Percentiles rank a stretch among this genome's conserved stretches.
These are phyloP conservation scores for Nerophis lumbriciformis DNA, from an alignment of 2,113 vertebrate species.

Conservation along the genomic window DNA sequence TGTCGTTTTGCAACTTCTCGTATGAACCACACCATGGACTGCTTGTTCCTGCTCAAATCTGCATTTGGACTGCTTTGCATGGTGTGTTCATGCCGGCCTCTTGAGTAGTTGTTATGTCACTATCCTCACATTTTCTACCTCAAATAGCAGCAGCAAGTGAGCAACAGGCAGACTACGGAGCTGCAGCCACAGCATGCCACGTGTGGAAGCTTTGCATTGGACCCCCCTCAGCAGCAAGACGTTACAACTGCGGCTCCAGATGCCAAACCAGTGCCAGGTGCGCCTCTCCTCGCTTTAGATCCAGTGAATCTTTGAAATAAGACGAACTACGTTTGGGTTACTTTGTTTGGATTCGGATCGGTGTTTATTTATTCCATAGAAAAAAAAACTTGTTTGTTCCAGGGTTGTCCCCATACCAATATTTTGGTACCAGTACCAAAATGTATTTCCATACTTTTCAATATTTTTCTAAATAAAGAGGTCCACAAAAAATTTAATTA, in stretches of 20 bases:
- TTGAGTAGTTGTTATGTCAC: slow-evolving; percentile 74
- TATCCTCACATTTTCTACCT: slow-evolving; percentile 85
- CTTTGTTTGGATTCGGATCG: neutral
- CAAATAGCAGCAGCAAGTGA: slow-evolving; percentile 81
- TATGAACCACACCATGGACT: slow-evolving; percentile 26
- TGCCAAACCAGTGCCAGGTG: slow-evolving; percentile 66
- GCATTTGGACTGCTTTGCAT: slow-evolving; percentile 39
- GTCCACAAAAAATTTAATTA: too few relatives aligned
- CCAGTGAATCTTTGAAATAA: neutral
- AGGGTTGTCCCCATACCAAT: too few relatives aligned
- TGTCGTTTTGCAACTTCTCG: slow-evolving; percentile 11
- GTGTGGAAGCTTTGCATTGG: slow-evolving; percentile 30
- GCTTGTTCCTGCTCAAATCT: slow-evolving; percentile 40
- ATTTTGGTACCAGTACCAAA: too few relatives aligned
- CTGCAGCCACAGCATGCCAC: slow-evolving; percentile 54
- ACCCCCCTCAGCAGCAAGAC: slow-evolving; percentile 44
- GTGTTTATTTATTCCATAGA: too few relatives aligned
- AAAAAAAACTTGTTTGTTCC: too few relatives aligned
- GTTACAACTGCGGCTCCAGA: slow-evolving; percentile 48
- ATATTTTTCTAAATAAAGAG: too few relatives aligned
- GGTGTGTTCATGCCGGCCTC: slow-evolving; percentile 31
- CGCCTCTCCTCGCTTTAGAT: slow-evolving; percentile 9
- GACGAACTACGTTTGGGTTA: neutral
- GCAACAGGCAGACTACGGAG: slow-evolving; percentile 86
- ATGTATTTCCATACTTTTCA: too few relatives aligned